Percentiles rank a stretch among this genome's conserved stretches.
phyloP scores from a whole-genome alignment of 2,113 vertebrate genomes.

The Echinops telfairi region DNA sequence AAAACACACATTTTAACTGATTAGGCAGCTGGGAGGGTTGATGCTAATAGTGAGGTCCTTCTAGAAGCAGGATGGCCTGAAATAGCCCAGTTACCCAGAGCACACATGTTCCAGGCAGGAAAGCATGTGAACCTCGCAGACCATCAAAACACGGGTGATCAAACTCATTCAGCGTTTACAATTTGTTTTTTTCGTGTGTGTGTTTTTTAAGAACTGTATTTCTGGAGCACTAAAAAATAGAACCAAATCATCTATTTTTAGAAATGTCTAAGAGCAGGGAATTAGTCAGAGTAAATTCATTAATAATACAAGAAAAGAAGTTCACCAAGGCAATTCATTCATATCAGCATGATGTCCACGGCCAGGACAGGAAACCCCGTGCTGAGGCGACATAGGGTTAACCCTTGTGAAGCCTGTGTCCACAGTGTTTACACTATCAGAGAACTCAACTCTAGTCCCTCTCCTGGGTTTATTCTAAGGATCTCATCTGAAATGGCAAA shows the following conservation, averaged over 20 bases:
- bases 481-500: neutral
- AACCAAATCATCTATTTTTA: neutral
- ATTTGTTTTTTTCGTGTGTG: neutral
- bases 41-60: constrained; percentile 51
- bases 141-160: constrained; percentile 68
- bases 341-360: neutral
- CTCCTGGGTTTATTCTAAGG: neutral
- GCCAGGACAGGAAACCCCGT: neutral
- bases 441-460: neutral
- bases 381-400: neutral
- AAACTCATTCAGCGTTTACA: constrained; percentile 58
- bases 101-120: constrained; percentile 72
- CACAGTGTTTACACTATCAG: neutral
- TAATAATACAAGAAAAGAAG: constrained; percentile 34
- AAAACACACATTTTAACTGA: constrained; percentile 28
- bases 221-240: neutral
- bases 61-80: constrained; percentile 38
- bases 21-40: neutral
- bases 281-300: neutral
- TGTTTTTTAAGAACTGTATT: constrained; percentile 32
- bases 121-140: constrained; percentile 47
- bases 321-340: neutral
- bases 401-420: neutral
- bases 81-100: constrained; percentile 58
- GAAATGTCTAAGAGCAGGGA: neutral